phyloP scores from a whole-genome alignment of 2,888 invertebrate species.

The Abrostola triplasia region DNA sequence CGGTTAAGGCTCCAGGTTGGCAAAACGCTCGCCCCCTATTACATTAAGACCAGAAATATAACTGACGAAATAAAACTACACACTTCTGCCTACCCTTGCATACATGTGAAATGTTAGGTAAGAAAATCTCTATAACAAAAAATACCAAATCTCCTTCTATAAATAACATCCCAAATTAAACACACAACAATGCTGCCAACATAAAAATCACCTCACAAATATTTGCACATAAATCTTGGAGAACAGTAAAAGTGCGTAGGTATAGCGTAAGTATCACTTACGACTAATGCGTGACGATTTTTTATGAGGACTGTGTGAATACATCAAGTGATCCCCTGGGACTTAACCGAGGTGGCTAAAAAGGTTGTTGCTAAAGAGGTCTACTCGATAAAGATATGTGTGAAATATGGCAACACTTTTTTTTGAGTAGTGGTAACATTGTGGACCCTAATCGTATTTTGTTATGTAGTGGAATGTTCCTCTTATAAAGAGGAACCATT shows the following conservation, averaged over 20 bases:
- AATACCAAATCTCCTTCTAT: conserved; percentile 9
- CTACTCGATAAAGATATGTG: conserved; percentile 51
- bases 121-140: neutral
- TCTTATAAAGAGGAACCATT: neutral
- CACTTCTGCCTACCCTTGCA: too few relatives aligned
- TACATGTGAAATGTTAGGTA: neutral
- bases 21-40: too few relatives aligned
- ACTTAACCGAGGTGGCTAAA: conserved; percentile 46
- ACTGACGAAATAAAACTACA: too few relatives aligned
- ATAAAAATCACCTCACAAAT: conserved; percentile 57
- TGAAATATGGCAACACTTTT: conserved; percentile 45
- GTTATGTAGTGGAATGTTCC: neutral
- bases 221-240: conserved; percentile 46
- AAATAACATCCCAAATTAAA: conserved; percentile 7
- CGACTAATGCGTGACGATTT: conserved; percentile 69
- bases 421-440: conserved; percentile 21
- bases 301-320: conserved; percentile 68
- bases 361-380: conserved; percentile 45
- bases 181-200: conserved; percentile 34
- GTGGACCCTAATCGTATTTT: conserved; percentile 3
- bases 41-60: too few relatives aligned
- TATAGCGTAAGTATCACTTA: conserved; percentile 62
- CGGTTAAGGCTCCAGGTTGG: too few relatives aligned
- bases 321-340: conserved; percentile 61
- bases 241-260: conserved; percentile 49